Conservation (phyloP, 2,797 vertebrate genomes). For the Agapornis canus region DNA sequence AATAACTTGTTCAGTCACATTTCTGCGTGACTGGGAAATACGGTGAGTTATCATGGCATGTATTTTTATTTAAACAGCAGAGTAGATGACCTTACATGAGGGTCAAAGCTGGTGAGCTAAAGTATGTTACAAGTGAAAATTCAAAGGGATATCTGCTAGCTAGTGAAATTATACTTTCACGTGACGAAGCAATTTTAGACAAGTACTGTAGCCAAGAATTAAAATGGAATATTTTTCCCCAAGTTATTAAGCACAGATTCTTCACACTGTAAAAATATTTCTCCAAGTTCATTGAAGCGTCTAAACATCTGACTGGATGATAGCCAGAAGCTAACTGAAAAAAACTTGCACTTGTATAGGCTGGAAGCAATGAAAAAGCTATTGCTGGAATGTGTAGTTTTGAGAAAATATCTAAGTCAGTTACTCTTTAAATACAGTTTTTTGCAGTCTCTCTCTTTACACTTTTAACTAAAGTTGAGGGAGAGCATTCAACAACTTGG, state of each 20-base stretch:
- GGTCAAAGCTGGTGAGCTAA: slow-evolving; percentile 8
- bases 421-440: background rate
- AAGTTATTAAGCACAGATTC: slow-evolving; percentile 18
- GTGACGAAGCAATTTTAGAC: slow-evolving; percentile 10
- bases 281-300: slow-evolving; percentile 24
- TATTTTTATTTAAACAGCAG: slow-evolving; percentile 41
- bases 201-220: slow-evolving; percentile 32
- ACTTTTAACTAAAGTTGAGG: background rate
- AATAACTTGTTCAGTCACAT: background rate
- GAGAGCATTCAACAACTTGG: background rate
- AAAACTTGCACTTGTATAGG: background rate
- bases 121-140: background rate
- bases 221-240: background rate
- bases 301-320: slow-evolving; percentile 15
- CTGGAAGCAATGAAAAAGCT: background rate
- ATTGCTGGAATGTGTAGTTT: background rate
- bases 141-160: background rate
- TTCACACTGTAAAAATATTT: slow-evolving; percentile 36
- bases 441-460: background rate
- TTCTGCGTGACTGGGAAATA: slow-evolving; percentile 18
- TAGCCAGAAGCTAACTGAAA: slow-evolving; percentile 14
- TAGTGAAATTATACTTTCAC: background rate
- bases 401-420: background rate
- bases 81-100: background rate
- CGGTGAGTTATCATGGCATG: background rate